Conservation (phyloP, 2,888 invertebrate species). For the Tanypteryx hageni region DNA sequence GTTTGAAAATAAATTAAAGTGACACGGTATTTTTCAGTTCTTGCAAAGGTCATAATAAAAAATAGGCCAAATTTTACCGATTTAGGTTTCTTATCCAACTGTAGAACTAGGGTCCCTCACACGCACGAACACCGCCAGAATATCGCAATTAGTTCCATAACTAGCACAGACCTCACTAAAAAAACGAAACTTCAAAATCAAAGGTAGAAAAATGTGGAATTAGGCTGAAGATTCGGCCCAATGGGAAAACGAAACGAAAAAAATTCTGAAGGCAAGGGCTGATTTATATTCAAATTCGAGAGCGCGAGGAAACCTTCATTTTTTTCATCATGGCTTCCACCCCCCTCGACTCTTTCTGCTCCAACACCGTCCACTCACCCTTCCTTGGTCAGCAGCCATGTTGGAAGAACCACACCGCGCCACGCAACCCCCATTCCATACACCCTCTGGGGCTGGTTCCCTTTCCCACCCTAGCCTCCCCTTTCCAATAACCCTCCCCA, state of each 20-base stretch:
- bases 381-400: slow-evolving; percentile 41
- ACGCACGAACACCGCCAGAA: too few species aligned
- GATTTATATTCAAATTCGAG: slow-evolving; percentile 59
- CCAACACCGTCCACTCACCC: slow-evolving; percentile 52
- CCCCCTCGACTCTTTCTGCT: slow-evolving; percentile 37
- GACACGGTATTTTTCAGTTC: too few species aligned
- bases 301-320: not conserved
- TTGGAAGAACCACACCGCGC: slow-evolving; percentile 36
- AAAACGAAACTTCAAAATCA: not conserved
- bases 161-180: not conserved
- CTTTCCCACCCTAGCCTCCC: not conserved
- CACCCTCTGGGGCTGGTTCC: slow-evolving; percentile 9
- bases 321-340: slow-evolving; percentile 43
- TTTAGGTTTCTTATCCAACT: too few species aligned
- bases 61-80: too few species aligned
- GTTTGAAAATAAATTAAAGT: too few species aligned
- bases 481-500: slow-evolving; percentile 32
- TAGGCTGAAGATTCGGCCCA: slow-evolving; percentile 34
- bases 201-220: slow-evolving; percentile 36
- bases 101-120: too few species aligned
- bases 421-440: not conserved
- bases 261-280: slow-evolving; percentile 18
- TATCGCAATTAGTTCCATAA: not conserved
- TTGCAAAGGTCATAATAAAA: too few species aligned
- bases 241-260: slow-evolving; percentile 33